phyloP scores from a whole-genome alignment of 2,797 vertebrate species.

The Carduelis carduelis region DNA sequence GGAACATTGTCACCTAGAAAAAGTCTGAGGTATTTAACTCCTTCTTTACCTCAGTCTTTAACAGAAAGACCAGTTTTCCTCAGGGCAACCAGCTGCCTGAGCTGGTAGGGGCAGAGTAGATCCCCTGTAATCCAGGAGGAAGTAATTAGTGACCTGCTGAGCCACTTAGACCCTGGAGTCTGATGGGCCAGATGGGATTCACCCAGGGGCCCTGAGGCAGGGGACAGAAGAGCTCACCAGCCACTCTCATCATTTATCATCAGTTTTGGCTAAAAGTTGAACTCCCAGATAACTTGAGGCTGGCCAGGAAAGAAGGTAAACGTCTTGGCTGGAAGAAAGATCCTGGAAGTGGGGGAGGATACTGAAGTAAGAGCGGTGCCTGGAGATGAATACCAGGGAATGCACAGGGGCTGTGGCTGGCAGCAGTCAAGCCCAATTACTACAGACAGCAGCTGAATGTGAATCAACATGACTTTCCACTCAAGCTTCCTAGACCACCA shows the following conservation, averaged over 20 bases:
- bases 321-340: background rate
- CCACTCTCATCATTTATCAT: background rate
- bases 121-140: background rate
- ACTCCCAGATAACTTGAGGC: background rate
- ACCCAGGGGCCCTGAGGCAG: background rate
- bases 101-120: background rate
- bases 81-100: background rate
- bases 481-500: background rate
- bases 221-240: background rate
- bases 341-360: background rate
- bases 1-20: background rate
- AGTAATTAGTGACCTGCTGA: background rate
- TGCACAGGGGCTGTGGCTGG: rapidly evolving
- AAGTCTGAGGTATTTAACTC: background rate
- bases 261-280: background rate
- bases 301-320: background rate
- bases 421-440: background rate
- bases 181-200: background rate
- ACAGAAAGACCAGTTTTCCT: background rate
- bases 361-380: background rate
- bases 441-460: background rate
- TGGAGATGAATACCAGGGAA: background rate
- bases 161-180: background rate
- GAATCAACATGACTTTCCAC: background rate
- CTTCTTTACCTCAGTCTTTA: background rate